Evolutionary conservation across 2,113 vertebrate species (phyloP), one percentile per base, ranked within the genome.

Genomic region (Strigops habroptila): DNA sequence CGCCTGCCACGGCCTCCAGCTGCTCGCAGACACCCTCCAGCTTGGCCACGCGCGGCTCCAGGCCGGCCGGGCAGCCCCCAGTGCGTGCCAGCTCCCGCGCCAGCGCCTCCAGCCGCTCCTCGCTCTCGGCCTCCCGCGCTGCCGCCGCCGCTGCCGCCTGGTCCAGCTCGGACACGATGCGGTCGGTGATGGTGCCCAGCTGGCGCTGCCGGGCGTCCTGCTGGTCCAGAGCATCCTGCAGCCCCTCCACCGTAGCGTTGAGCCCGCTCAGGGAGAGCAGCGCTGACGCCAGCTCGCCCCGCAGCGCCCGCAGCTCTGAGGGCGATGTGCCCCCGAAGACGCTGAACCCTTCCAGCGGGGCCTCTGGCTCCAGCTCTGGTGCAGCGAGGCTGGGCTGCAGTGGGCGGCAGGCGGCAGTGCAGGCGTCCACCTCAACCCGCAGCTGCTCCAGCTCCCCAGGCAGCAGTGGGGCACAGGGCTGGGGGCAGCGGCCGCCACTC

Each of bases 21-120:
- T 98, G 98, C 55, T 98, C 97, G 37, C 99, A 99, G 49, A 99
- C 95, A 5, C 98, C 98, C 91, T 99, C 99, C 71, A 99, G 97
- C 81, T 98, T 98, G 71, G 98, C 97, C 62, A 99, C 46, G 33
- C 99, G 98, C 15, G 96, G 97, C 48, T 98, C 97, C 74, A 99
- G 96, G 11, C 98, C 97, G 1, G 98, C 25, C 86, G 97, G 12
- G 98, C 97, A 43, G 91, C 97, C 85, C 97, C 51, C 33, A 86
- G 53, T 10, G 62, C 97, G 86, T 87, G 98, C 81, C 67, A 98
- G 96, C 71, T 98, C 97, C 18, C 94, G 86, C 7, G 46, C 97
- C 80, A 99, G 86, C 37, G 37, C 76, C 35, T 94, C 93, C 52
- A 99, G 98, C 65, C 95, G 98, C 63, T 96, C 95, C 75, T 97